Percentiles rank a stretch among this genome's conserved stretches.
Evolutionary conservation across 2,888 invertebrate genomes (phyloP).

Genomic region (Polydesmus complanatus): DNA sequence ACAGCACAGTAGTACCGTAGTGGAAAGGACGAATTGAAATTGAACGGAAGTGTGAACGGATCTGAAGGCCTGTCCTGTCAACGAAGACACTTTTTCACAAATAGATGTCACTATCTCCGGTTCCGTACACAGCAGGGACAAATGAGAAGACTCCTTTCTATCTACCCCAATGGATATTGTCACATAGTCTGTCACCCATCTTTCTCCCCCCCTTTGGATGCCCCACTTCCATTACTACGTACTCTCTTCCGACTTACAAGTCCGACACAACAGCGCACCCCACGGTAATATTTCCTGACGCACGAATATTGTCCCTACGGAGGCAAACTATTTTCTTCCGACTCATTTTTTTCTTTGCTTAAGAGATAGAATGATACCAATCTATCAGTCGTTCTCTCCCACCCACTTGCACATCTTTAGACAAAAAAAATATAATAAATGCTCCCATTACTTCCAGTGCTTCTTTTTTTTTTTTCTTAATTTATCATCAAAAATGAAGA

Average conservation of each 20-base stretch:
- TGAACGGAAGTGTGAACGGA: too few species aligned
- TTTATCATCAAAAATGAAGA: not conserved
- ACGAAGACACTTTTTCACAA: not conserved
- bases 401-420: not conserved
- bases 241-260: not conserved
- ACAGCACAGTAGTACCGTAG: too few species aligned
- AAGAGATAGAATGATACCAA: not conserved
- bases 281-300: not conserved
- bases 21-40: too few species aligned
- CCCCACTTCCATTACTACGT: not conserved
- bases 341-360: not conserved
- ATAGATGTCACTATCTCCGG: not conserved
- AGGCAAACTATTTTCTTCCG: not conserved
- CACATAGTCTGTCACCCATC: not conserved
- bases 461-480: not conserved
- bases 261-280: not conserved
- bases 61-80: too few species aligned
- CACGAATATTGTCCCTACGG: not conserved
- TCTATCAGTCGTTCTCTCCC: too few species aligned
- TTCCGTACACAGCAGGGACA: not conserved
- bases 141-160: not conserved
- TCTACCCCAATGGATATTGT: not conserved
- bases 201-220: not conserved
- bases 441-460: not conserved
- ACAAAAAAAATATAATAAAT: not conserved